phyloP scores from a whole-genome alignment of 2,888 invertebrate species.

The Limnephilus rhombicus region DNA sequence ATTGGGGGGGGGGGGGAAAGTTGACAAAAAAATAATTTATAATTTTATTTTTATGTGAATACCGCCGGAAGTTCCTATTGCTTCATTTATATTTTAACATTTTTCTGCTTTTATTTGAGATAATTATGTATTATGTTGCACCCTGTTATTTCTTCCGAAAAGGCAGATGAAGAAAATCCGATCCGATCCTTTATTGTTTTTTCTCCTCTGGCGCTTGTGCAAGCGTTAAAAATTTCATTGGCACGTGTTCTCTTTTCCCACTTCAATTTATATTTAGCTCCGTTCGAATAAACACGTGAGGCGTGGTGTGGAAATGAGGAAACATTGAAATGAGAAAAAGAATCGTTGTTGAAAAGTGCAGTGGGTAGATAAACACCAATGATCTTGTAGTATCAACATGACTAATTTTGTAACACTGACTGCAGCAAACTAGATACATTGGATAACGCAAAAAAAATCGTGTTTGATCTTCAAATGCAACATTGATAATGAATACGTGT shows the following conservation, averaged over 20 bases:
- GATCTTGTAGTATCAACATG: neutral
- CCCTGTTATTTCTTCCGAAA: neutral
- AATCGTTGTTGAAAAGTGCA: neutral
- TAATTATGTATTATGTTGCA: neutral
- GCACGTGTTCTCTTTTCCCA: neutral
- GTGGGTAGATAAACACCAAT: neutral
- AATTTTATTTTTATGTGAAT: too few species aligned
- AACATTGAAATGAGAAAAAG: neutral
- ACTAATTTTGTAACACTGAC: neutral
- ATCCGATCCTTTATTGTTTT: neutral
- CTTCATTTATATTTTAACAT: too few species aligned
- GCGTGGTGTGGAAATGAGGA: neutral
- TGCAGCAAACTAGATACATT: neutral
- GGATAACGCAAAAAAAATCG: neutral
- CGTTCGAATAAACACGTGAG: neutral
- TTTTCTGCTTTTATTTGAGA: neutral
- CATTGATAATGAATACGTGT: neutral
- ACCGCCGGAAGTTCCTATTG: too few species aligned
- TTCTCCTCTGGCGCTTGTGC: neutral
- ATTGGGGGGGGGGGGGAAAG: neutral
- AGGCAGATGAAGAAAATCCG: neutral
- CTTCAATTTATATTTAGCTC: neutral
- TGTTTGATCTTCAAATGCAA: neutral
- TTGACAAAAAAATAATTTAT: too few species aligned
- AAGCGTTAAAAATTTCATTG: neutral